Base-by-base conservation (phyloP, 1,140 invertebrate species). In the Andricus grossulariae region DNA sequence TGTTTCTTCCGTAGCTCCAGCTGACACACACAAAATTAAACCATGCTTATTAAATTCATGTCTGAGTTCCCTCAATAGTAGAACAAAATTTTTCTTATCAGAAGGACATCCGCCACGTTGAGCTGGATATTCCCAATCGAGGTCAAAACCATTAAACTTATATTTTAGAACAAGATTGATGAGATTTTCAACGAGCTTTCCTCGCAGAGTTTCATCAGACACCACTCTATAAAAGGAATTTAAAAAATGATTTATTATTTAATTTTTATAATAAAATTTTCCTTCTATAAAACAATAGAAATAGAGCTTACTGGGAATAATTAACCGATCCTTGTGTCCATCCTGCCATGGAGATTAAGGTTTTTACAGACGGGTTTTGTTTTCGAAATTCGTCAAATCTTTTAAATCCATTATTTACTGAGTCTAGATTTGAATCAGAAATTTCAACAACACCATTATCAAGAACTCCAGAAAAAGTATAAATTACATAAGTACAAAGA, bases 401-500 rank as follows among this genome's bases (percentile, higher is more conserved):
- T 2, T 54, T 21, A 50, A 55, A 78, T 19, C 77, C 77, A n/a
- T 45, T 74, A 11, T 45, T 45, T n/a, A 87, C 85, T 19, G 74
- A 45, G 21, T 78, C 77, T 39, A 25, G 18, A 50, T 60, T 54
- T 2, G 72, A 0, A 66, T 78, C 77, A 16, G 74, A 39, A 7
- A 78, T 18, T 10, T 90, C 85, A 3, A 94, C 86, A 0, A 85
- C 84, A 1, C 93, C 93, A 70, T 87, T 88, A 13, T 21, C 39
- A 50, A 91, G 87, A 13, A 95, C 90, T 8, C 95, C 95, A 70
- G 94, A 92, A 84, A 96, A 97, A 0, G 93, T 88, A 82, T 96
- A 96, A 45, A 96, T 92, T 45, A 96, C 79, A 87, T 96, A 95
- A 1, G 95, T 95, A 85, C 96, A 96, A 0, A 96, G 88, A 39